Percentiles rank a stretch among this genome's conserved stretches.
These are phyloP conservation scores for Nomada lathburiana DNA, from an alignment of 2,888 invertebrate species.

Conservation along the genomic window DNA sequence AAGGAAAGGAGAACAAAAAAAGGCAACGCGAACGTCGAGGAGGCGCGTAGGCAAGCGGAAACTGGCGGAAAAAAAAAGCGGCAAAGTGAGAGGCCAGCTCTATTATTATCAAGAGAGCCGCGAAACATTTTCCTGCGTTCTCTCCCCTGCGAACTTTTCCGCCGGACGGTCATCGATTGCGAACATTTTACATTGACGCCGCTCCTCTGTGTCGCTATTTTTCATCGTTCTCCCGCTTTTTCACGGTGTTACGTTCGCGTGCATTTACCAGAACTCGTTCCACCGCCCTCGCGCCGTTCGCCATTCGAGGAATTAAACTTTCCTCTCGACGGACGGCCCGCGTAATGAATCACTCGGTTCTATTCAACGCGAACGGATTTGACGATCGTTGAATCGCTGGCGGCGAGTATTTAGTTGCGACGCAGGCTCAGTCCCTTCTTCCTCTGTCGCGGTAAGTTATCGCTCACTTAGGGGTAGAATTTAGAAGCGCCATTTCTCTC, in stretches of 20 bases:
- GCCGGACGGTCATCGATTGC: slow-evolving; percentile 40
- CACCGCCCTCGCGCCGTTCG: neutral
- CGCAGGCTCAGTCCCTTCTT: no score
- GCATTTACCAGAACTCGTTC: slow-evolving; percentile 10
- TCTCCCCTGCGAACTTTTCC: slow-evolving; percentile 11
- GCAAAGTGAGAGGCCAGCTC: slow-evolving; percentile 8
- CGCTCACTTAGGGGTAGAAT: no score
- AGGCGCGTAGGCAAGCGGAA: neutral
- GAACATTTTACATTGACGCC: slow-evolving; percentile 41
- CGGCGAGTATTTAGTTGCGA: no score
- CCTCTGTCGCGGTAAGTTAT: no score
- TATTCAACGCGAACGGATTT: neutral
- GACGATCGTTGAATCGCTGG: no score
- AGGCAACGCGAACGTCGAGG: slow-evolving; percentile 21
- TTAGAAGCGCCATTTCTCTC: no score
- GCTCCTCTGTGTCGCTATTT: neutral
- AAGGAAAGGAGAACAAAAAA: neutral
- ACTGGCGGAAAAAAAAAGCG: neutral
- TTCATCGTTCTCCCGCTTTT: neutral
- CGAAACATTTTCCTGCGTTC: slow-evolving; percentile 40
- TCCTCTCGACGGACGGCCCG: neutral
- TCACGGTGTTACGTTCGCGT: slow-evolving; percentile 1
- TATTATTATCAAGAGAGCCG: slow-evolving; percentile 24
- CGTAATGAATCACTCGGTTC: slow-evolving; percentile 8
- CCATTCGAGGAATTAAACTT: slow-evolving; percentile 14